Percentiles rank a stretch among this genome's conserved stretches.
Evolutionary conservation across 2,888 invertebrate species (phyloP).

Genomic region (Epistrophe eligans): DNA sequence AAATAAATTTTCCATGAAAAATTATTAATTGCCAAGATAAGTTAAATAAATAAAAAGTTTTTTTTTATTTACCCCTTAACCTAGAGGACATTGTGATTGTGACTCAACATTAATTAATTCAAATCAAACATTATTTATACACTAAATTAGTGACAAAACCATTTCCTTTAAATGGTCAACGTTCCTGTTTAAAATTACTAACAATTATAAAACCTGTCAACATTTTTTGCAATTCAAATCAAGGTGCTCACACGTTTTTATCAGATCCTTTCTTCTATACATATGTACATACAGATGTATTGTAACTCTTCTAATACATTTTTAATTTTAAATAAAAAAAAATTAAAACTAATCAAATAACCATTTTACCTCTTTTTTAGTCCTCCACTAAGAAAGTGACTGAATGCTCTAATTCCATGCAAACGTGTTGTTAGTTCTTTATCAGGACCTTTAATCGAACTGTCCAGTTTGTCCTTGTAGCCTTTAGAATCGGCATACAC

Average conservation of each 20-base stretch:
- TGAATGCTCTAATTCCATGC: conserved; percentile 72
- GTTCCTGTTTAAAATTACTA: conserved; percentile 50
- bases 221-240: conserved; percentile 54
- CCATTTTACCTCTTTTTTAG: conserved; percentile 68
- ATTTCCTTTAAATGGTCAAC: conserved; percentile 51
- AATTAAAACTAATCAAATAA: conserved; percentile 16
- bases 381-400: conserved; percentile 64
- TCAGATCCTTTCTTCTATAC: background rate
- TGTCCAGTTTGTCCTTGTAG: conserved; percentile 74
- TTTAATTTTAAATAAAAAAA: conserved; percentile 32
- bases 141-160: conserved; percentile 18
- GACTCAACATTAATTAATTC: conserved; percentile 21
- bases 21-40: background rate
- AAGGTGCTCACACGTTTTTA: conserved; percentile 41
- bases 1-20: background rate
- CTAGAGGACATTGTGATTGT: background rate
- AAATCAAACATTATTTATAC: conserved; percentile 3
- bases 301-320: background rate
- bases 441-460: conserved; percentile 63
- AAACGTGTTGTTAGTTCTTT: conserved; percentile 63
- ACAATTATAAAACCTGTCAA: conserved; percentile 58
- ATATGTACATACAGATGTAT: background rate
- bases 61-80: background rate
- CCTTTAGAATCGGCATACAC: conserved; percentile 79
- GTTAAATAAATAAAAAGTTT: background rate